Evolutionary conservation across 2,888 invertebrate genomes (phyloP), one percentile per base, ranked within the genome.

Genomic region (Eristalis pertinax): DNA sequence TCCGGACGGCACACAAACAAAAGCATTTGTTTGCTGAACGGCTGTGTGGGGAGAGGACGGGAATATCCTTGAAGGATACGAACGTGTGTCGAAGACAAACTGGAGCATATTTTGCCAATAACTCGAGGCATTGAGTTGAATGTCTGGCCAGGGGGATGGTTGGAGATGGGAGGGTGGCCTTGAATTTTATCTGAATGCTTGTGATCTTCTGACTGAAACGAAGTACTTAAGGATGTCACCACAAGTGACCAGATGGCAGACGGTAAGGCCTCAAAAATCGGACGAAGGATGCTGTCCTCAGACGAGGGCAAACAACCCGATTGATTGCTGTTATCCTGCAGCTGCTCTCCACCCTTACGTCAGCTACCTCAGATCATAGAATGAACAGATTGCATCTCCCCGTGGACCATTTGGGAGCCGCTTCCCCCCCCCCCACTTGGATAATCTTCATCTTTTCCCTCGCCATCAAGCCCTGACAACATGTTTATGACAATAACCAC

Each of bases 401-500:
- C 15, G 26, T 26, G n/a, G 62, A 11, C 62, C 29, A 26, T 15
- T 60, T 60, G 26, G 15, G n/a, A n/a, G n/a, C n/a, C n/a, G n/a
- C n/a, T n/a, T n/a, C 22, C 26, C 26, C 29, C 11, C 2, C 15
- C 3, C n/a, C 26, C 24, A 15, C 4, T 50, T 19, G n/a, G 4
- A n/a, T 0, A n/a, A n/a, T n/a, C n/a, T 63, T 29, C 63, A 63
- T 10, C 7, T n/a, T 3, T 32, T 15, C n/a, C 1, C n/a, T 2
- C 29, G n/a, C 13, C 29, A 15, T 26, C 32, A 62, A 29, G 8
- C 32, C n/a, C 15, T 19, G 63, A 63, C 63, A 63, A 29, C n/a
- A 63, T 63, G 63, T 63, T 63, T 29, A 63, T 63, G 63, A 63
- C n/a, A n/a, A n/a, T n/a, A n/a, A n/a, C 7, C 4, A n/a, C 32